These are phyloP conservation scores for Aphelocoma californica DNA, from an alignment of 2,797 vertebrate species.

Conservation along the genomic window DNA sequence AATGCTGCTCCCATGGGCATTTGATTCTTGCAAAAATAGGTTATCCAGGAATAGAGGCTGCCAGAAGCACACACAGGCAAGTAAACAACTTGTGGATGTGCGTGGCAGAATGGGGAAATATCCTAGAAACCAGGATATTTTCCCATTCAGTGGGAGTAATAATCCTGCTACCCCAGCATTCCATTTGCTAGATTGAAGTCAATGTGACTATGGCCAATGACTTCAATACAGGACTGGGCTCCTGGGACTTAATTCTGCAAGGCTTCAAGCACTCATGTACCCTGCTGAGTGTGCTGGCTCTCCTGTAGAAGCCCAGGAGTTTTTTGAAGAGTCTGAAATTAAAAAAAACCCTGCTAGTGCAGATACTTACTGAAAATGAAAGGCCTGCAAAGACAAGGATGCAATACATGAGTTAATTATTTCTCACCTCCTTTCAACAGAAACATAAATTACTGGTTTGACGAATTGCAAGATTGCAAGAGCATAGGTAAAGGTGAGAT, in stretches of 20 bases:
- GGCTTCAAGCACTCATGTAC: rapidly evolving
- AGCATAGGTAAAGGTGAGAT: not conserved
- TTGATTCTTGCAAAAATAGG: conserved; percentile 10
- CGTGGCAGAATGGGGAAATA: not conserved
- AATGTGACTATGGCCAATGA: rapidly evolving
- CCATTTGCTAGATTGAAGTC: not conserved
- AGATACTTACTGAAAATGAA: not conserved
- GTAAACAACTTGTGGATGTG: not conserved
- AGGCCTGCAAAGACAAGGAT: not conserved
- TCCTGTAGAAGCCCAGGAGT: not conserved
- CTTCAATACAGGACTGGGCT: not conserved
- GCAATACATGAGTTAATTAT: not conserved
- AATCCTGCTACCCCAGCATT: not conserved
- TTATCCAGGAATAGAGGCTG: not conserved
- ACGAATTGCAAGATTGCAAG: not conserved
- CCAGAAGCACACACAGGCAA: not conserved
- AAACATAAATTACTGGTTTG: conserved; percentile 21
- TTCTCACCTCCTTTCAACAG: not conserved
- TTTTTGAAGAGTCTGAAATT: not conserved
- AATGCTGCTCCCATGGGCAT: not conserved
- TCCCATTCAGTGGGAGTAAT: not conserved
- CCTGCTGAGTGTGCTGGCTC: not conserved
- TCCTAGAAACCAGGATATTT: not conserved
- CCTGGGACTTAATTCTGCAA: not conserved
- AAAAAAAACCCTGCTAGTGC: not conserved